These are phyloP conservation scores for Drosophila repletoides DNA, from an alignment of 1,140 invertebrate species.

Conservation along the genomic window DNA sequence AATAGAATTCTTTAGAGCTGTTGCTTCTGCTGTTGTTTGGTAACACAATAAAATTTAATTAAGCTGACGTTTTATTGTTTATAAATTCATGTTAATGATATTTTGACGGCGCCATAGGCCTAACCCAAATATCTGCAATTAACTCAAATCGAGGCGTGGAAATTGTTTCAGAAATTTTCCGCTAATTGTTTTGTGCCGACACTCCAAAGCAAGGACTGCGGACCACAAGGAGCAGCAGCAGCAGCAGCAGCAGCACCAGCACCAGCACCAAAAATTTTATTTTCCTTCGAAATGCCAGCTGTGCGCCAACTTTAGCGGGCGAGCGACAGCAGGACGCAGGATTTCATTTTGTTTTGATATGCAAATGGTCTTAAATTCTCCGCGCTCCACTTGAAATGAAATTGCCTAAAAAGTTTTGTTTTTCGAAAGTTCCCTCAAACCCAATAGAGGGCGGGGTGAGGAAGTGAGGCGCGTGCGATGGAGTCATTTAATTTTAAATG, in stretches of 20 bases:
- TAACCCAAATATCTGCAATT: constrained; percentile 69
- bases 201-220: constrained; percentile 1
- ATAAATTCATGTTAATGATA: constrained; percentile 81
- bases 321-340: constrained; percentile 8
- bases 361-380: constrained; percentile 76
- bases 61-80: constrained; percentile 72
- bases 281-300: constrained; percentile 54
- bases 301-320: constrained; percentile 22
- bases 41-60: constrained; percentile 69
- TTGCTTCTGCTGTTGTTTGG: not conserved
- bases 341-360: constrained; percentile 73
- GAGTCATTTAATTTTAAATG: constrained; percentile 78
- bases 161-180: constrained; percentile 64
- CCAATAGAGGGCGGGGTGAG: not conserved
- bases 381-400: constrained; percentile 69
- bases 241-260: not conserved
- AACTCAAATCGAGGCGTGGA: constrained; percentile 60
- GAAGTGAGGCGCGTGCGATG: constrained; percentile 42
- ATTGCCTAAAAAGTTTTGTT: constrained; percentile 69
- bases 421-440: constrained; percentile 23
- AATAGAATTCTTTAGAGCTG: not conserved
- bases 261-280: constrained; percentile 27
- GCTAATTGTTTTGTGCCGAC: constrained; percentile 67
- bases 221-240: not conserved
- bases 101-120: constrained; percentile 40